Evolutionary conservation across 2,888 invertebrate genomes (phyloP), one percentile per base, ranked within the genome.

Genomic region (Drosophila prostipennis): DNA sequence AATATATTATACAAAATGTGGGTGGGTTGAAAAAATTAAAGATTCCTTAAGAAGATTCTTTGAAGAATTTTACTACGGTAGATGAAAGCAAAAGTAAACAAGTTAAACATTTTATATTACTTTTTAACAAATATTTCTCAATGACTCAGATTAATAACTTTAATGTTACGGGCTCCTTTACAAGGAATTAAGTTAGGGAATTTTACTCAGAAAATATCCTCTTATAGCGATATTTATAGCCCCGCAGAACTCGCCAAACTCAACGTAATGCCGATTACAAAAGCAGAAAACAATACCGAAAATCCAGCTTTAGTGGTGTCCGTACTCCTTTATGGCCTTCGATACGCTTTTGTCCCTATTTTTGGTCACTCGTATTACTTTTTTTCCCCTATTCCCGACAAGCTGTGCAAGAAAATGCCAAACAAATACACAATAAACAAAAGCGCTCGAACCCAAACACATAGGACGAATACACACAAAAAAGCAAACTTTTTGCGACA

Each of bases 401-500:
- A 70, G 69, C 87, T 86, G 80, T 78, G 79, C 79, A 74, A 77
- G 77, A 76, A 74, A 76, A 77, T 71, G 64, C 85, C 75, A 82
- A 87, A 75, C 87, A 82, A 84, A 85, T 84, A 85, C 55, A 77
- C 68, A 68, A 68, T 73, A 74, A 73, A 74, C 74, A 73, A 73
- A 74, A 53, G 74, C 43, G 60, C 57, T 63, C 77, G 52, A 76
- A 59, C 32, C 78, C 72, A 71, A 58, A 77, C 59, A 65, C 63
- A 60, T 43, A 14, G 40, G 11, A 57, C 57, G 55, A 40, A 63
- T n/a, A n/a, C 39, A 64, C 48, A 55, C 43, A 61, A 73, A 40
- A 58, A 49, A 23, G 43, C 52, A 78, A 84, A 87, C 75, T 87
- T 87, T 81, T 81, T 79, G 82, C 85, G 82, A 87, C 85, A 82